phyloP scores from a whole-genome alignment of 1,140 invertebrate genomes.

The Drosophila albomicans region DNA sequence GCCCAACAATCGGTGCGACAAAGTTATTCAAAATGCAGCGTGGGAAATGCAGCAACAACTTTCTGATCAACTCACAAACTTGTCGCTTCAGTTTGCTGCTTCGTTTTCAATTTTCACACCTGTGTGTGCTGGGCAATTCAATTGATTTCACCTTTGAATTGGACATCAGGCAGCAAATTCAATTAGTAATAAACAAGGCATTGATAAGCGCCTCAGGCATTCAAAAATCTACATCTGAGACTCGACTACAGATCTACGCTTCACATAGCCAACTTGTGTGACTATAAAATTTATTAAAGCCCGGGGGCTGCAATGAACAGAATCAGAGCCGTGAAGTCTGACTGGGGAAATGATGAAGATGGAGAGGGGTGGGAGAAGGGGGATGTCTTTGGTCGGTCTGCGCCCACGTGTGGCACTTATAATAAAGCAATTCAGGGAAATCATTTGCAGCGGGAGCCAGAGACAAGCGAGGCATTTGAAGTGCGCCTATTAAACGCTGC shows the following conservation, averaged over 20 bases:
- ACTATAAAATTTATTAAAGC: constrained; percentile 84
- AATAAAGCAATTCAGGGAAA: constrained; percentile 82
- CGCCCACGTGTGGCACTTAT: constrained; percentile 56
- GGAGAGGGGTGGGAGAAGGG: neutral
- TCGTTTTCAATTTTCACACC: constrained; percentile 70
- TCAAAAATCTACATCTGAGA: neutral
- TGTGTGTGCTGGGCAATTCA: constrained; percentile 38
- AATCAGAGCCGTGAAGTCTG: neutral
- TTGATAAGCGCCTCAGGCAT: constrained; percentile 53
- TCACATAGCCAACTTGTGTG: constrained; percentile 39
- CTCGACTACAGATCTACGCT: constrained; percentile 11
- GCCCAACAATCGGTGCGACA: constrained; percentile 65
- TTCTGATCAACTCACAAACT: constrained; percentile 10
- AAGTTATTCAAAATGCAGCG: constrained; percentile 56
- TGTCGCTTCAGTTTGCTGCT: constrained; percentile 59
- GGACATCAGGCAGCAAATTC: constrained; percentile 57
- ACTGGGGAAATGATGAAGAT: neutral
- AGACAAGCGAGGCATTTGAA: constrained; percentile 63
- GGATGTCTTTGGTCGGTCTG: neutral
- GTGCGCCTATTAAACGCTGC: constrained; percentile 75
- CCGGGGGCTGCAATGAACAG: constrained; percentile 52
- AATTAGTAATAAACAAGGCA: constrained; percentile 81
- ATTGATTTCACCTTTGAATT: constrained; percentile 62
- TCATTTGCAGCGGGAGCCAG: constrained; percentile 60
- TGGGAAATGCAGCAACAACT: constrained; percentile 56